Conservation (phyloP, 2,888 invertebrate species). For the Athalia rosae region DNA sequence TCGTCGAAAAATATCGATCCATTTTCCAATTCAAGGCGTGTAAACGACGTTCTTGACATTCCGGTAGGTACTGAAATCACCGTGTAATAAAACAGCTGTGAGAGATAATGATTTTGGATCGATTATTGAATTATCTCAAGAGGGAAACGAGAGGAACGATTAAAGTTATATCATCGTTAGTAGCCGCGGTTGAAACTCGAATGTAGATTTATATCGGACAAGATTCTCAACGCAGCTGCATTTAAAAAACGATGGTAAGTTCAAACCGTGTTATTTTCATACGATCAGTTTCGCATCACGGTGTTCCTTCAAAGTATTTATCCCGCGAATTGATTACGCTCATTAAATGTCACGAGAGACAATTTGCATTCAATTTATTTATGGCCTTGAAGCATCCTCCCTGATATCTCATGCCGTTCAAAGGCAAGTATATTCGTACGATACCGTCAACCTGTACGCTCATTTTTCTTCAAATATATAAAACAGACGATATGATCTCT, state of each 20-base stretch:
- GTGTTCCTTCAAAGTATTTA: slow-evolving; percentile 20
- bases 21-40: no score
- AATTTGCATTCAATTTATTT: slow-evolving; percentile 16
- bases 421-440: neutral
- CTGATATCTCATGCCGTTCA: neutral
- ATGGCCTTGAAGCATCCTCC: slow-evolving; percentile 18
- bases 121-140: slow-evolving; percentile 25
- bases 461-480: neutral
- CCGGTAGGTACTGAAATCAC: no score
- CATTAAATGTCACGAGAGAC: slow-evolving; percentile 24
- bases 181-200: neutral
- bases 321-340: slow-evolving; percentile 34
- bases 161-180: slow-evolving; percentile 35
- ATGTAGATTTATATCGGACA: neutral
- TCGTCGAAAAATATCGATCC: no score
- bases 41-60: no score
- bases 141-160: neutral
- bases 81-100: neutral
- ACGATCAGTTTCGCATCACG: slow-evolving; percentile 10
- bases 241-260: neutral
- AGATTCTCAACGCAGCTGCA: neutral
- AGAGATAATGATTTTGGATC: slow-evolving; percentile 19
- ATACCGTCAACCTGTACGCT: neutral
- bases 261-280: neutral
- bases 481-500: no score